A percentile compares a stretch with the other conserved stretches of the same genome.
These are phyloP conservation scores for Colius striatus DNA, from an alignment of 2,113 vertebrate species.

Conservation along the genomic window DNA sequence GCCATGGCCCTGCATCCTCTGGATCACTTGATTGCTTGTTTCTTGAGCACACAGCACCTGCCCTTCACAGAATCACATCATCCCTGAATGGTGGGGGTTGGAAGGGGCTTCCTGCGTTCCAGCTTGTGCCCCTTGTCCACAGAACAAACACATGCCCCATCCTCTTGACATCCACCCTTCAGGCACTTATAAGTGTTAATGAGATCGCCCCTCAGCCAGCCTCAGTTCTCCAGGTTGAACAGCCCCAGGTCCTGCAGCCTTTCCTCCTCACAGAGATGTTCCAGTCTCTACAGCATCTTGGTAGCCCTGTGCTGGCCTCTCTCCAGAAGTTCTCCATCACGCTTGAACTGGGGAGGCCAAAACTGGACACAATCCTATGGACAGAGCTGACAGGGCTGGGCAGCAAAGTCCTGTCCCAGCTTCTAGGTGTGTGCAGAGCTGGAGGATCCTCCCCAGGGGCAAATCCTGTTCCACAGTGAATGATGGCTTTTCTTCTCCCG, in stretches of 20 bases:
- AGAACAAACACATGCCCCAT: background rate
- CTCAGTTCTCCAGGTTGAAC: background rate
- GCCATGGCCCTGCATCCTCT: background rate
- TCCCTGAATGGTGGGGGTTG: background rate
- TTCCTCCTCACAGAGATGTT: background rate
- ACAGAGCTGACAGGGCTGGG: rapidly evolving
- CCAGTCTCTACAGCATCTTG: background rate
- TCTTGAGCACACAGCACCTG: no score
- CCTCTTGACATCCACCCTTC: background rate
- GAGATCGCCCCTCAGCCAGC: background rate
- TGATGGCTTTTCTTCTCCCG: rapidly evolving
- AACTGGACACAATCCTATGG: no score
- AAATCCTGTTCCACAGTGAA: background rate
- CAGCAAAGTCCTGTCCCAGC: background rate
- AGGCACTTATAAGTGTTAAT: background rate
- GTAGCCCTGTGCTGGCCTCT: no score
- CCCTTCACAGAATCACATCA: background rate
- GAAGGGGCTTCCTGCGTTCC: background rate
- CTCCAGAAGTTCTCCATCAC: no score
- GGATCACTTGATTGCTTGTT: background rate
- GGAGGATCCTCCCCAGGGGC: background rate
- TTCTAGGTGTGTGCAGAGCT: background rate
- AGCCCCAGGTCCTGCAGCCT: background rate
- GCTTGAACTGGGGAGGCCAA: no score
- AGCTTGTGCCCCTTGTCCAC: background rate